Evolutionary conservation across 2,888 invertebrate species (phyloP).

Genomic region (Apamea crenata): DNA sequence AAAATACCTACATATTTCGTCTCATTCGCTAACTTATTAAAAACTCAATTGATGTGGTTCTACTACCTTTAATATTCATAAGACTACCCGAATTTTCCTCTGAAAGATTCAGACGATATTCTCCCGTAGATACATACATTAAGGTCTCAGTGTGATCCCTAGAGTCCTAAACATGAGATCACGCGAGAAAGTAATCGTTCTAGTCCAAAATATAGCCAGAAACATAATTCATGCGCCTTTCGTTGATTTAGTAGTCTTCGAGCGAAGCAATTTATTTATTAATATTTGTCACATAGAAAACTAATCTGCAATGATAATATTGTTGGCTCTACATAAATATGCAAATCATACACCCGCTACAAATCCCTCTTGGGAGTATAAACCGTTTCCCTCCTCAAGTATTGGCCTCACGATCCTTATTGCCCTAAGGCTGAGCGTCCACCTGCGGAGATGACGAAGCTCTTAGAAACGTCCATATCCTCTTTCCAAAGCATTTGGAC

Average conservation of each 20-base stretch:
- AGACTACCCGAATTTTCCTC: conserved; percentile 6
- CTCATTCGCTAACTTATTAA: conserved; percentile 38
- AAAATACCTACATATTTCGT: conserved; percentile 24
- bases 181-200: conserved; percentile 39
- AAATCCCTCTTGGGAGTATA: conserved; percentile 72
- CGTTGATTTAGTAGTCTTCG: conserved; percentile 29
- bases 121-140: conserved; percentile 25
- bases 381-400: conserved; percentile 73
- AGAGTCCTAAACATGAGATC: conserved; percentile 39
- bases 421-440: conserved; percentile 70
- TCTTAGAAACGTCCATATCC: conserved; percentile 41
- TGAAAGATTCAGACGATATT: conserved; percentile 27
- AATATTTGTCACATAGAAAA: conserved; percentile 64
- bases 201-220: conserved; percentile 19
- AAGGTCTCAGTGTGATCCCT: conserved; percentile 22
- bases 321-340: conserved; percentile 74
- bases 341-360: conserved; percentile 73
- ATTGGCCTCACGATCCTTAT: conserved; percentile 73
- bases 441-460: conserved; percentile 66
- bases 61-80: conserved; percentile 21
- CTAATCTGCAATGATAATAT: conserved; percentile 72
- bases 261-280: conserved; percentile 57
- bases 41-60: conserved; percentile 20
- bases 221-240: conserved; percentile 33
- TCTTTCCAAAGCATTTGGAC: conserved; percentile 33